These are phyloP conservation scores for Papilio dardanus DNA, from an alignment of 1,140 invertebrate genomes.

Conservation along the genomic window DNA sequence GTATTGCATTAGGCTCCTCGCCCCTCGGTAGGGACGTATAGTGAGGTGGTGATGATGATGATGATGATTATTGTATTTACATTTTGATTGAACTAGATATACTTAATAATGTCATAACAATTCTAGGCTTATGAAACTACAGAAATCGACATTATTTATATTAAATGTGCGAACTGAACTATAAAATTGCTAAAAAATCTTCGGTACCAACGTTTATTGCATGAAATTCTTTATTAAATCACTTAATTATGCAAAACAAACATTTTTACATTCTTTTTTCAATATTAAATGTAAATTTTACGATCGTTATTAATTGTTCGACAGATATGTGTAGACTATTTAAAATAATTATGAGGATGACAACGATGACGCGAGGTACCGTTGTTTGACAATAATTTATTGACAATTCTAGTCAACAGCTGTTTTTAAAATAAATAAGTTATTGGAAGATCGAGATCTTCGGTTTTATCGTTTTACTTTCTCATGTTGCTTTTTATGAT, in stretches of 20 bases:
- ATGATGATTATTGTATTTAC: too few species aligned
- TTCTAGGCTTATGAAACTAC: background rate
- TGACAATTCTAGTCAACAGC: background rate
- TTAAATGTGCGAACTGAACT: background rate
- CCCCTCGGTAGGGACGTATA: too few species aligned
- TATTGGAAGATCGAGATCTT: background rate
- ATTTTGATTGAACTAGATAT: background rate
- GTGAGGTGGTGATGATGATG: too few species aligned
- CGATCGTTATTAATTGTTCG: conserved; percentile 21
- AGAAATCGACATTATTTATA: conserved; percentile 17
- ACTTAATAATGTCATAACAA: conserved; percentile 4
- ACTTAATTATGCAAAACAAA: conserved; percentile 33
- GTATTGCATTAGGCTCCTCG: too few species aligned
- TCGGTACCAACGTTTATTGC: conserved; percentile 22
- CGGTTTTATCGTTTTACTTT: background rate
- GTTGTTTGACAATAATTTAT: conserved; percentile 3
- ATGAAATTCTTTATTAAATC: conserved; percentile 30
- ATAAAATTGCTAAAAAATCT: conserved; percentile 27
- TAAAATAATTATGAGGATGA: background rate
- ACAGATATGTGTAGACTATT: conserved; percentile 2
- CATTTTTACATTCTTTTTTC: conserved; percentile 13
- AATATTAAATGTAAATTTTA: conserved; percentile 8
- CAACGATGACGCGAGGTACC: background rate
- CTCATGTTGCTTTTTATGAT: background rate
- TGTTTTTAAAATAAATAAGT: background rate